phyloP scores from a whole-genome alignment of 2,888 invertebrate genomes.

The Masnerella sp. region DNA sequence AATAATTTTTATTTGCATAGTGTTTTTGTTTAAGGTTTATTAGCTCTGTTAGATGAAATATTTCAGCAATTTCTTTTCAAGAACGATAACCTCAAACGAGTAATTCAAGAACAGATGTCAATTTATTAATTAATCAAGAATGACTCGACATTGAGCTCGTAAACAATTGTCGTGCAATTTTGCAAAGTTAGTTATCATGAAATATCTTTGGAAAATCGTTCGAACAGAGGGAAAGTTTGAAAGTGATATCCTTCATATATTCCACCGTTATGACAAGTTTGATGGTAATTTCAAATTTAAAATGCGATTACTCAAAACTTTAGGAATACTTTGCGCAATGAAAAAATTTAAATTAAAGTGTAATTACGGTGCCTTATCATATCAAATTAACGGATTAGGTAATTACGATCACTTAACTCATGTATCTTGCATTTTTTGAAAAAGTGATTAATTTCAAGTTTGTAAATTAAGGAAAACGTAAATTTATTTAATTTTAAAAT shows the following conservation, averaged over 20 bases:
- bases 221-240: conserved; percentile 15
- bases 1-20: too few species aligned
- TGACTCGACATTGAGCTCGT: not conserved
- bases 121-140: too few species aligned
- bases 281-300: conserved; percentile 37
- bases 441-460: too few species aligned
- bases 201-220: conserved; percentile 21
- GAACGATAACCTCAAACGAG: too few species aligned
- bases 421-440: too few species aligned
- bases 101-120: too few species aligned
- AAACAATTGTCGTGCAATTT: conserved; percentile 11
- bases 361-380: conserved; percentile 22
- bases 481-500: too few species aligned
- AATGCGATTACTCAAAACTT: conserved; percentile 37
- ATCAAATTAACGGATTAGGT: conserved; percentile 19
- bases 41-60: too few species aligned
- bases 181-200: not conserved
- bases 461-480: too few species aligned
- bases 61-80: too few species aligned
- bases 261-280: conserved; percentile 22
- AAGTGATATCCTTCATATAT: conserved; percentile 35
- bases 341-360: conserved; percentile 23
- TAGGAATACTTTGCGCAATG: conserved; percentile 17
- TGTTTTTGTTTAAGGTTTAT: too few species aligned
- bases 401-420: too few species aligned